Conservation (phyloP, 2,113 vertebrate genomes). For the Thamnophis sirtalis region DNA sequence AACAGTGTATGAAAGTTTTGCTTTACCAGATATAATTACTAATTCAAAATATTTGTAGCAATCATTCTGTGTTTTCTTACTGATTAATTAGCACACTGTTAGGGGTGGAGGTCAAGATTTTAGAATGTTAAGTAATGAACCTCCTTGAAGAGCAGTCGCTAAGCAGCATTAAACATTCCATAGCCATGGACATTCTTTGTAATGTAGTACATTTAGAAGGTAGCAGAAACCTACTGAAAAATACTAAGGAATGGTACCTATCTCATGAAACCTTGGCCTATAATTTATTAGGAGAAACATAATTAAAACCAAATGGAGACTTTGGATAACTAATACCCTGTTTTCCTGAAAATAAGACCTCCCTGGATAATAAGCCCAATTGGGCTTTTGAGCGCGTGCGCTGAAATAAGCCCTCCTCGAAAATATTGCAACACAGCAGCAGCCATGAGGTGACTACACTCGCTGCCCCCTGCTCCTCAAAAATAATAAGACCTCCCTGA, state of each 20-base stretch:
- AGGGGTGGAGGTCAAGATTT: not conserved
- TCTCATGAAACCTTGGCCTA: not conserved
- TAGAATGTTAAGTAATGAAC: not conserved
- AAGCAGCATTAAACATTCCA: slow-evolving; percentile 2
- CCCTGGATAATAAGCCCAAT: no score
- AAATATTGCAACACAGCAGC: no score
- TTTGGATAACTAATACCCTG: not conserved
- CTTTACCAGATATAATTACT: not conserved
- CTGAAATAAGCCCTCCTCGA: no score
- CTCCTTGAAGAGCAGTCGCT: not conserved
- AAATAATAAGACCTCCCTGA: no score
- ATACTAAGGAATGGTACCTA: not conserved
- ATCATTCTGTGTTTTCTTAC: not conserved
- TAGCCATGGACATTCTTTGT: not conserved
- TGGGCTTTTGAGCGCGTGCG: no score
- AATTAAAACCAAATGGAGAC: not conserved
- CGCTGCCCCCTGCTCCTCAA: no score
- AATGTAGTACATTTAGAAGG: not conserved
- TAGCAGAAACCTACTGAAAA: not conserved
- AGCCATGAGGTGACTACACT: no score
- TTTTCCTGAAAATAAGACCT: no score
- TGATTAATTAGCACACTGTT: not conserved
- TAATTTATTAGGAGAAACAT: not conserved
- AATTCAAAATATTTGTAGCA: not conserved
- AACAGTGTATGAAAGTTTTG: not conserved